A percentile compares a stretch with the other conserved stretches of the same genome.
Conservation (phyloP, 2,888 invertebrate genomes). For the Cephus pygmeus region DNA sequence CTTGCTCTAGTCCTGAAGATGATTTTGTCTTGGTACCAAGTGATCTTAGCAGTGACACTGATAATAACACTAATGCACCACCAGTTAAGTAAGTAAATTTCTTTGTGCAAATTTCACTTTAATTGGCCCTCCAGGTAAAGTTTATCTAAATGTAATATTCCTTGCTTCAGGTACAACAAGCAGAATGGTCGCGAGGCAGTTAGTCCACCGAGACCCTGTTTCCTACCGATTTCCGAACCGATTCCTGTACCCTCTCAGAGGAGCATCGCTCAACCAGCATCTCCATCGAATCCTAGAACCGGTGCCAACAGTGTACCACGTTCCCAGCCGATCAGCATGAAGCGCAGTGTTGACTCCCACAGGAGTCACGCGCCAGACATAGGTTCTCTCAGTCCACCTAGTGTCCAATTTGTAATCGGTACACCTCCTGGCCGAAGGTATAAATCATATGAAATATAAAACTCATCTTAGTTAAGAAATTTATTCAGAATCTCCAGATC, state of each 20-base stretch:
- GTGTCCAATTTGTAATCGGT: constrained; percentile 87
- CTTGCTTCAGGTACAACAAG: constrained; percentile 69
- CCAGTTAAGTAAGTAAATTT: constrained; percentile 50
- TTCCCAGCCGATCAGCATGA: constrained; percentile 88
- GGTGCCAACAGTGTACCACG: constrained; percentile 74
- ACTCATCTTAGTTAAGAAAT: constrained; percentile 21
- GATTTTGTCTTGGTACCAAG: constrained; percentile 62
- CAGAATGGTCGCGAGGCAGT: constrained; percentile 59
- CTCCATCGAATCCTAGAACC: constrained; percentile 35
- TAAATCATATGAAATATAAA: constrained; percentile 63
- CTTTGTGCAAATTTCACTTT: neutral
- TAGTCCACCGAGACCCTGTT: constrained; percentile 77
- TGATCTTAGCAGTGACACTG: constrained; percentile 61
- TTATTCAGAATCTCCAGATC: constrained; percentile 27
- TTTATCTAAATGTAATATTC: neutral
- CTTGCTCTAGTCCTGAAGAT: constrained; percentile 66
- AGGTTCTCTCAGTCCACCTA: constrained; percentile 92
- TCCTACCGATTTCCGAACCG: constrained; percentile 79
- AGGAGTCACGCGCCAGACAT: constrained; percentile 81
- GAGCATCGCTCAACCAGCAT: constrained; percentile 52
- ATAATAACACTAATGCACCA: constrained; percentile 60
- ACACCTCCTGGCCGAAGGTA: constrained; percentile 80
- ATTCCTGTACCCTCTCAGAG: constrained; percentile 80
- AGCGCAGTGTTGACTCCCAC: constrained; percentile 74
- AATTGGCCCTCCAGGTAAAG: neutral